A percentile compares a stretch with the other conserved stretches of the same genome.
These are phyloP conservation scores for Anthoptus insignis DNA, from an alignment of 2,888 invertebrate species.

Conservation along the genomic window DNA sequence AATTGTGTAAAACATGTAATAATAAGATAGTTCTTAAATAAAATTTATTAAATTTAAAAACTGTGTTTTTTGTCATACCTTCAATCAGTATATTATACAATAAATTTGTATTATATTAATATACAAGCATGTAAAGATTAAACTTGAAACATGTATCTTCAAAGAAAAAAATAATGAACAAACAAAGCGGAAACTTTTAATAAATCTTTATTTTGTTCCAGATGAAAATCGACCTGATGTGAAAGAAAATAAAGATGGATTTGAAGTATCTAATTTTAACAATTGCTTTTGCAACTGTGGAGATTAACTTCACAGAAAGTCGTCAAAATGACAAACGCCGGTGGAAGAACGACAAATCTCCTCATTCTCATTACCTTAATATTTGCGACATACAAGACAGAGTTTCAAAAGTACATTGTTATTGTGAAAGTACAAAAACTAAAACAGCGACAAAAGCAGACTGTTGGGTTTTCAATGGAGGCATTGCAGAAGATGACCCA, in stretches of 20 bases:
- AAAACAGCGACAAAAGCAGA: constrained; percentile 90
- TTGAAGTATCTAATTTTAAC: constrained; percentile 81
- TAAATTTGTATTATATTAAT: no score
- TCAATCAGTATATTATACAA: no score
- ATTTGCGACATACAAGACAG: constrained; percentile 87
- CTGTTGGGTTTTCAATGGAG: constrained; percentile 92
- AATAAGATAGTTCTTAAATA: no score
- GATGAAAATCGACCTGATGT: constrained; percentile 70
- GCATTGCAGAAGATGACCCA: constrained; percentile 90
- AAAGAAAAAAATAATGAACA: constrained; percentile 21
- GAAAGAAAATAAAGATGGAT: constrained; percentile 73
- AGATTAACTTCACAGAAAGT: constrained; percentile 81
- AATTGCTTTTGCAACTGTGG: constrained; percentile 79
- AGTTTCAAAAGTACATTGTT: constrained; percentile 88
- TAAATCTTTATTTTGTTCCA: constrained; percentile 72
- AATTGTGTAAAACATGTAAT: no score
- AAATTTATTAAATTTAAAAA: no score
- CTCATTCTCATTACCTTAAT: constrained; percentile 80
- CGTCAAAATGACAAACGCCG: constrained; percentile 80
- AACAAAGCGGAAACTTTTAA: constrained; percentile 26
- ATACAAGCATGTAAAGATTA: no score
- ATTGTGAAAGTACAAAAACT: constrained; percentile 87
- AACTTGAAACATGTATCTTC: neutral
- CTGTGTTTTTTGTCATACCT: no score
- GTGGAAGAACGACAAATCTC: constrained; percentile 78